phyloP scores from a whole-genome alignment of 2,797 vertebrate genomes.

The Sebastolobus altivelis region DNA sequence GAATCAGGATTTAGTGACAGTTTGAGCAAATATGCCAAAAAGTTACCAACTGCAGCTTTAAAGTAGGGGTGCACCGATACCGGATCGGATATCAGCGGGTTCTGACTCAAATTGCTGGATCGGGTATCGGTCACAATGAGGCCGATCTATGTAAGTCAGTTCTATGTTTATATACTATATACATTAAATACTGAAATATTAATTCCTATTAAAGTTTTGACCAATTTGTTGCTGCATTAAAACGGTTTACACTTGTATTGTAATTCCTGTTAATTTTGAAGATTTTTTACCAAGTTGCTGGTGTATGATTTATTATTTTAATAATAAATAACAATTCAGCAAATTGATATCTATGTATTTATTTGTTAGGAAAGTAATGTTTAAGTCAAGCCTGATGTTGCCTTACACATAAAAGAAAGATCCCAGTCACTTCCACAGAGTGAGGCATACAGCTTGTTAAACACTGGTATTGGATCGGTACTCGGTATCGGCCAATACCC shows the following conservation, averaged over 20 bases:
- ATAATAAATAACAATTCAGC: neutral
- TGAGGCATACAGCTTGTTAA: neutral
- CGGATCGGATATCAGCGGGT: neutral
- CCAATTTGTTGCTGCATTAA: too few species aligned
- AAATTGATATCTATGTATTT: neutral
- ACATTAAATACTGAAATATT: too few species aligned
- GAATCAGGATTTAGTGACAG: neutral
- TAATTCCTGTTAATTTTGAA: too few species aligned
- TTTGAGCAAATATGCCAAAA: neutral
- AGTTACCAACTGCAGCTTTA: neutral
- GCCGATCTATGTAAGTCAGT: neutral
- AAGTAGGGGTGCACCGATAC: too few species aligned
- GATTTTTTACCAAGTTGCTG: too few species aligned
- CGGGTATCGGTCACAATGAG: neutral
- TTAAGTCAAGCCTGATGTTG: neutral
- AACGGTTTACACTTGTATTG: too few species aligned
- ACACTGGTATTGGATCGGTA: neutral
- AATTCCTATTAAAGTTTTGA: too few species aligned
- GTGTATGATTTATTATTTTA: too few species aligned
- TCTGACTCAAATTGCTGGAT: neutral
- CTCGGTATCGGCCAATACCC: neutral
- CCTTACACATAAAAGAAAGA: neutral
- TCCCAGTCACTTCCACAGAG: neutral
- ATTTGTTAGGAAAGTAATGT: neutral
- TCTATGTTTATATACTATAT: too few species aligned